Evolutionary conservation across 2,888 invertebrate species (phyloP).

Genomic region (Dyspetes luteomarginatus): DNA sequence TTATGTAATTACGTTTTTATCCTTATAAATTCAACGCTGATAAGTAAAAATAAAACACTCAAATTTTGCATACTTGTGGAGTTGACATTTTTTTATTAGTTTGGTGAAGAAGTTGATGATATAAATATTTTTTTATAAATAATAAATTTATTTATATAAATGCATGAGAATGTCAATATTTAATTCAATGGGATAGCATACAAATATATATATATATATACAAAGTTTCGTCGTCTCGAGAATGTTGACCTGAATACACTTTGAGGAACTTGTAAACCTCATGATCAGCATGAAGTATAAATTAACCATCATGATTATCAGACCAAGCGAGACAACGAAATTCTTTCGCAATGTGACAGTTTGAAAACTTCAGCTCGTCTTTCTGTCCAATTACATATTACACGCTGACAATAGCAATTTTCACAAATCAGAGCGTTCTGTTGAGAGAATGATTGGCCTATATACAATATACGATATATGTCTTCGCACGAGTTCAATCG

Average conservation of each 20-base stretch:
- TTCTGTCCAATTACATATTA: background rate
- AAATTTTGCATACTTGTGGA: no score
- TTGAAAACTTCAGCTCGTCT: constrained; percentile 15
- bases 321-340: background rate
- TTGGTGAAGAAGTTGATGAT: no score
- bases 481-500: background rate
- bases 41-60: no score
- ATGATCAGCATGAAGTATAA: constrained; percentile 21
- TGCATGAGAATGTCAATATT: no score
- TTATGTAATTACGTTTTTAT: no score
- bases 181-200: background rate
- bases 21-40: no score
- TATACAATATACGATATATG: background rate
- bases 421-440: background rate
- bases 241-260: constrained; percentile 18
- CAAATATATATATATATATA: background rate
- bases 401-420: background rate
- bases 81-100: no score
- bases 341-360: constrained; percentile 30
- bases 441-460: no score
- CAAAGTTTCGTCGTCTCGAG: background rate
- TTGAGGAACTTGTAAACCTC: background rate
- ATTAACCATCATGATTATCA: constrained; percentile 28
- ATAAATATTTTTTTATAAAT: no score
- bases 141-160: no score